These are phyloP conservation scores for Bubo scandiacus DNA, from an alignment of 2,113 vertebrate genomes.

Conservation along the genomic window DNA sequence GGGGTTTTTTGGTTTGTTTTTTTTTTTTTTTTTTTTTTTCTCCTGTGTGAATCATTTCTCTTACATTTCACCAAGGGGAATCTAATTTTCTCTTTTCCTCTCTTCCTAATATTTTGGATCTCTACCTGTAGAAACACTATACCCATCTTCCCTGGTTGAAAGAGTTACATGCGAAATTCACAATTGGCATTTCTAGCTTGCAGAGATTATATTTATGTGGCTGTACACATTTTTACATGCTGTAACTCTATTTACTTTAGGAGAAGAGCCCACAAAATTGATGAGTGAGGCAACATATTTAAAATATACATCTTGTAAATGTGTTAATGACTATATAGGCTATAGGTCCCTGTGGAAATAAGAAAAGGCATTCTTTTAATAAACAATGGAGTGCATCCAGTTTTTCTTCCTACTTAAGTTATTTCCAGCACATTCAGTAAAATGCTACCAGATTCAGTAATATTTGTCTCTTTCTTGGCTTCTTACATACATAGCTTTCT, in stretches of 20 bases:
- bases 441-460: conserved; percentile 60
- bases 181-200: not conserved
- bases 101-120: not conserved
- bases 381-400: conserved; percentile 23
- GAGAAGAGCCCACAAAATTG: not conserved
- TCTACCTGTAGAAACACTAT: not conserved
- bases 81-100: not conserved
- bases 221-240: not conserved
- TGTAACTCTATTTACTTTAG: conserved; percentile 1
- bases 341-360: conserved; percentile 35
- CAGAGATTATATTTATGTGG: not conserved
- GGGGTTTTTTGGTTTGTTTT: not conserved
- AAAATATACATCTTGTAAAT: conserved; percentile 35
- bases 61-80: not conserved
- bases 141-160: not conserved
- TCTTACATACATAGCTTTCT: conserved; percentile 51
- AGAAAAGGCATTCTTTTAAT: conserved; percentile 51
- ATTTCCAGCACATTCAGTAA: conserved; percentile 53
- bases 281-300: conserved; percentile 11
- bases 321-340: conserved; percentile 31
- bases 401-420: conserved; percentile 55
- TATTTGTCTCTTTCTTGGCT: conserved; percentile 65
- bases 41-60: not conserved
- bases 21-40: no score
- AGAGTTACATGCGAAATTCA: not conserved